A percentile compares a stretch with the other conserved stretches of the same genome.
phyloP scores from a whole-genome alignment of 2,888 invertebrate genomes.

The Neria commutata region DNA sequence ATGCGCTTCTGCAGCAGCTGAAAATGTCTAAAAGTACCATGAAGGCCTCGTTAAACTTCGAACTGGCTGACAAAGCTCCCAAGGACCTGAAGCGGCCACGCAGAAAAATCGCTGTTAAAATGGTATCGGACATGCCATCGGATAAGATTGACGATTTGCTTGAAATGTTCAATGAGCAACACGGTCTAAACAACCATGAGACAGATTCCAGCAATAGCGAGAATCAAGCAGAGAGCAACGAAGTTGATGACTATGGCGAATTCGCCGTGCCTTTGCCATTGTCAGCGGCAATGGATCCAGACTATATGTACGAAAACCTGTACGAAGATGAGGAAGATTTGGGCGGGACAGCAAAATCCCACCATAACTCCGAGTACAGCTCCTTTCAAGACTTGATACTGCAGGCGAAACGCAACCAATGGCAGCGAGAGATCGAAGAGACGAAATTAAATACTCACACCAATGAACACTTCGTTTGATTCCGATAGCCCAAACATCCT shows the following conservation, averaged over 20 bases:
- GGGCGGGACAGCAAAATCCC: constrained; percentile 38
- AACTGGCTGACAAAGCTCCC: constrained; percentile 36
- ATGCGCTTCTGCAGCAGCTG: constrained; percentile 34
- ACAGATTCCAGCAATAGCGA: constrained; percentile 22
- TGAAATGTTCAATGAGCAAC: constrained; percentile 42
- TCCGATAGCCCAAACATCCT: too few relatives aligned
- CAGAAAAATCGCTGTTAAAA: constrained; percentile 46
- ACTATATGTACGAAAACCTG: constrained; percentile 48
- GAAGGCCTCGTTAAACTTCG: constrained; percentile 47
- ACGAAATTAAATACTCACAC: constrained; percentile 37
- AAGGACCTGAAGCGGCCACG: constrained; percentile 41
- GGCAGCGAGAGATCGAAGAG: constrained; percentile 45
- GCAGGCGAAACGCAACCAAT: constrained; percentile 45
- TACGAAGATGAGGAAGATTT: constrained; percentile 51
- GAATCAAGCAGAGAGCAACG: constrained; percentile 30
- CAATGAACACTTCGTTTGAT: constrained; percentile 41
- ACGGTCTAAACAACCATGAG: constrained; percentile 32
- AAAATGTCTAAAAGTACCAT: constrained; percentile 37
- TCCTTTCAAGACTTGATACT: constrained; percentile 51
- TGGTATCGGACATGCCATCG: constrained; percentile 50
- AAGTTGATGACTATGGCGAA: constrained; percentile 29
- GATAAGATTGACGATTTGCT: constrained; percentile 45
- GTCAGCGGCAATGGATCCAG: constrained; percentile 31
- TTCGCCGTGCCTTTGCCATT: neutral
- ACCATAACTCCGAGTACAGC: constrained; percentile 44